phyloP scores from a whole-genome alignment of 1,140 invertebrate genomes.

The Heliothis virescens region DNA sequence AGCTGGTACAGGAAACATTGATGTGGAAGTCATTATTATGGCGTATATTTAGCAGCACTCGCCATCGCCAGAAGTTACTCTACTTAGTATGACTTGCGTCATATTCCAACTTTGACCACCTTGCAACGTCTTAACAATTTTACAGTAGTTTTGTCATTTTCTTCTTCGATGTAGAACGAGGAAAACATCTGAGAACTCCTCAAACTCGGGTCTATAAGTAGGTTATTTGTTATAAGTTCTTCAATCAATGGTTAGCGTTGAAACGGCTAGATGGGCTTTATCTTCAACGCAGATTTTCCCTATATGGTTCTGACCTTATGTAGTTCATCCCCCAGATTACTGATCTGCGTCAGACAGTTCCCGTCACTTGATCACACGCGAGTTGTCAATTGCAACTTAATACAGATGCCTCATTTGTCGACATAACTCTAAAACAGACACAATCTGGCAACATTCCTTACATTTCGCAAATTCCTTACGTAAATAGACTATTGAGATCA shows the following conservation, averaged over 20 bases:
- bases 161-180: no score
- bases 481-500: conserved; percentile 43
- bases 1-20: not conserved
- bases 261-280: no score
- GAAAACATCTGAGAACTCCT: no score
- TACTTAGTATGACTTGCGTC: not conserved
- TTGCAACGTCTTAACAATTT: not conserved
- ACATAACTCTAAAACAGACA: conserved; percentile 11
- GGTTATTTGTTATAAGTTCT: no score
- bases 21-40: not conserved
- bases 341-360: not conserved
- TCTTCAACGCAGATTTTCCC: no score
- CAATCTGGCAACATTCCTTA: conserved; percentile 16
- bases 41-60: not conserved
- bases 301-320: not conserved
- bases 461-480: conserved; percentile 10
- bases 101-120: not conserved
- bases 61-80: not conserved
- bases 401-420: conserved; percentile 7
- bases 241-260: no score
- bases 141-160: no score
- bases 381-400: conserved; percentile 5
- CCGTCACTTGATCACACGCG: not conserved
- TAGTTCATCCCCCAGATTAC: not conserved
- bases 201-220: no score